A percentile compares a stretch with the other conserved stretches of the same genome.
phyloP scores from a whole-genome alignment of 2,797 vertebrate genomes.

The Pteronotus mesoamericanus region DNA sequence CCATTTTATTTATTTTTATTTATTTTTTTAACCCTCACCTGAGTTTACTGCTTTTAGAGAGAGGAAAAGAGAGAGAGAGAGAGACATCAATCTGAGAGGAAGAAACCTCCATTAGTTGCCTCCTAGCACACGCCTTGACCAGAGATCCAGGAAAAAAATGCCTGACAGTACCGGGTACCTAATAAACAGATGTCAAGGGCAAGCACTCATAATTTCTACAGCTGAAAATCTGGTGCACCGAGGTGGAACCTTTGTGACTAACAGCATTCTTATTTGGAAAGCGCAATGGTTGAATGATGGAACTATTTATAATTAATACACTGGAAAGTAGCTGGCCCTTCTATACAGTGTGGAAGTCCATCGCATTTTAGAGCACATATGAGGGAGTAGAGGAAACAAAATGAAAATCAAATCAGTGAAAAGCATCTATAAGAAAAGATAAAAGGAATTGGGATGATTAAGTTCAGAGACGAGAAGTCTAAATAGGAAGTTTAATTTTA shows the following conservation, averaged over 20 bases:
- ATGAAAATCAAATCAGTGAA: not conserved
- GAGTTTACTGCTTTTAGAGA: not conserved
- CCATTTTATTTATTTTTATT: not conserved
- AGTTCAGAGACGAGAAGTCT: not conserved
- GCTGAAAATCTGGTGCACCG: not conserved
- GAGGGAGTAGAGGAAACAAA: not conserved
- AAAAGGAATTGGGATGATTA: not conserved
- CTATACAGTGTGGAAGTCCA: not conserved
- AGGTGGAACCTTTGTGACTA: not conserved
- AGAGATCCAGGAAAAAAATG: not conserved
- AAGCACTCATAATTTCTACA: not conserved
- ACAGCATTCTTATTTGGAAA: not conserved
- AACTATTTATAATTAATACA: not conserved
- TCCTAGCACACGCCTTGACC: not conserved
- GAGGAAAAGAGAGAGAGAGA: too few relatives aligned
- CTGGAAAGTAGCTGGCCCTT: not conserved
- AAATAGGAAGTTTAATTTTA: not conserved
- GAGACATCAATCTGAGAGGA: too few relatives aligned
- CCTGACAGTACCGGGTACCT: not conserved
- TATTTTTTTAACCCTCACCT: too few relatives aligned
- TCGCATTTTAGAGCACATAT: not conserved
- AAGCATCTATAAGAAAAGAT: not conserved
- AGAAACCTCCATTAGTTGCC: too few relatives aligned
- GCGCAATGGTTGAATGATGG: not conserved
- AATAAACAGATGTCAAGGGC: not conserved